phyloP scores from a whole-genome alignment of 2,113 vertebrate species.

The Trematocara unimaculatum region DNA sequence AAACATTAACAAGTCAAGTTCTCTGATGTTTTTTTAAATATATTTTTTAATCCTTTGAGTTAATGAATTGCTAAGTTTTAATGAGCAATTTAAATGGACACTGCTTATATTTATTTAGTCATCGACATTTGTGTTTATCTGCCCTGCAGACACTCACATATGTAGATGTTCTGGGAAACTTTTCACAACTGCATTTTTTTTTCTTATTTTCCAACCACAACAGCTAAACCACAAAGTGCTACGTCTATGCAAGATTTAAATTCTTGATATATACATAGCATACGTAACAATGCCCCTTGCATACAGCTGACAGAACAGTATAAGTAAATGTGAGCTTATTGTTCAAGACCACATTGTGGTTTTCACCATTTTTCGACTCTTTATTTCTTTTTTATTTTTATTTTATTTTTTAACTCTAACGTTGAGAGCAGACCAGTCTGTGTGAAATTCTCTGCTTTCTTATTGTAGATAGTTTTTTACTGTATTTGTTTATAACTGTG shows the following conservation, averaged over 20 bases:
- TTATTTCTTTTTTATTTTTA: background rate
- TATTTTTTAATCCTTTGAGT: background rate
- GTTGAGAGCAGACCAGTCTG: background rate
- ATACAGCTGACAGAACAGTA: background rate
- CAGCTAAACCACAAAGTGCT: constrained; percentile 1
- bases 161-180: background rate
- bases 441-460: background rate
- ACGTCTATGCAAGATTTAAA: background rate
- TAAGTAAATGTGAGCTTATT: background rate
- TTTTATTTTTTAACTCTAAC: background rate
- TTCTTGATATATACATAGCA: background rate
- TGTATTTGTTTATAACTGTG: background rate
- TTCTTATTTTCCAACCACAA: constrained; percentile 28
- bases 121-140: background rate
- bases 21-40: background rate
- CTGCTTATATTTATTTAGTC: background rate
- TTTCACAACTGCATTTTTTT: background rate
- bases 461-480: background rate
- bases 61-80: background rate
- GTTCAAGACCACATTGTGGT: background rate
- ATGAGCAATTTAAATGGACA: background rate
- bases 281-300: background rate
- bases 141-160: background rate
- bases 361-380: background rate
- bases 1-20: background rate